phyloP scores from a whole-genome alignment of 2,888 invertebrate genomes.

The Aphidius colemani region DNA sequence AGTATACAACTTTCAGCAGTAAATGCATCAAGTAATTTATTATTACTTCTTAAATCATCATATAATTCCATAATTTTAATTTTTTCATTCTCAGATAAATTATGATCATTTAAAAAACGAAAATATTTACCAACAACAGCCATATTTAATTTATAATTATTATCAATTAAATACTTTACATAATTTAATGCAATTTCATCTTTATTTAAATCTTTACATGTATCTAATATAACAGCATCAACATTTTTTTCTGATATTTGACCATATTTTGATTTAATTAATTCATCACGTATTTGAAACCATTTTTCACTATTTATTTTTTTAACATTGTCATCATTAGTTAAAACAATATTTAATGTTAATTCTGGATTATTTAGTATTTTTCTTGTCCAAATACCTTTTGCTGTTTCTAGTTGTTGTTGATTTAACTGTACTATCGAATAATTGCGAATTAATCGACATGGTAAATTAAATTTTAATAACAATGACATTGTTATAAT shows the following conservation, averaged over 20 bases:
- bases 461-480: no score
- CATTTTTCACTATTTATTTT: conserved; percentile 45
- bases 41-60: conserved; percentile 61
- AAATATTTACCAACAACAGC: conserved; percentile 65
- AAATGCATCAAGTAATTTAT: conserved; percentile 66
- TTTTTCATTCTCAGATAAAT: conserved; percentile 62
- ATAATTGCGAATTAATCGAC: no score
- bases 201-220: conserved; percentile 60
- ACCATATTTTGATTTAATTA: conserved; percentile 57
- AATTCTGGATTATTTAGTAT: no score
- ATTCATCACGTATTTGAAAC: conserved; percentile 58
- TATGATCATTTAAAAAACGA: background rate
- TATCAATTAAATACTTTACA: conserved; percentile 63
- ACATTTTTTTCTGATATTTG: conserved; percentile 62
- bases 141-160: conserved; percentile 63
- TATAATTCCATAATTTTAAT: conserved; percentile 64
- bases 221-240: conserved; percentile 67
- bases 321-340: background rate
- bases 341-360: no score
- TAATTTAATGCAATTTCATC: conserved; percentile 65
- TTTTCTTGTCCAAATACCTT: no score
- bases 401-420: no score
- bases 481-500: no score
- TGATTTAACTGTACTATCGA: no score
- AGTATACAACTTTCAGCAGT: conserved; percentile 68